Percentiles rank a stretch among this genome's conserved stretches.
phyloP scores from a whole-genome alignment of 2,113 vertebrate species.

The Tylochromis polylepis region DNA sequence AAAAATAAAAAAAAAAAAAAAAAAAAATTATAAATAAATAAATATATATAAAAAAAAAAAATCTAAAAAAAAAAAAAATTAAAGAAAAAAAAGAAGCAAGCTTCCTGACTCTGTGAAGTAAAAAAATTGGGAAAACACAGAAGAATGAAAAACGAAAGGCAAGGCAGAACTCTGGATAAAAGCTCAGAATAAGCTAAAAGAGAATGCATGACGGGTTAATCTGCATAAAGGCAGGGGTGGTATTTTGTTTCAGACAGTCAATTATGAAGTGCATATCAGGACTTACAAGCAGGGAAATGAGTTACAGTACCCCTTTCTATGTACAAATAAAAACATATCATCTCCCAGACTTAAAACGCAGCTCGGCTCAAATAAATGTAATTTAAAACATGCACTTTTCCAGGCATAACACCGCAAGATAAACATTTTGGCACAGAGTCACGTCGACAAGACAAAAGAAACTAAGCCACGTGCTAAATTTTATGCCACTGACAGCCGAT shows the following conservation, averaged over 20 bases:
- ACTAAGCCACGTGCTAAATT: slow-evolving; percentile 4
- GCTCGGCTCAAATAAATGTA: slow-evolving; percentile 20
- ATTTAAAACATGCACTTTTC: slow-evolving; percentile 19
- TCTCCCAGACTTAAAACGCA: neutral
- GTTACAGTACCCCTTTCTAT: slow-evolving; percentile 19
- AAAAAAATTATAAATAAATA: neutral
- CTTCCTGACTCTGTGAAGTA: neutral
- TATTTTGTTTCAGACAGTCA: slow-evolving; percentile 39
- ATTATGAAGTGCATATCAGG: slow-evolving; percentile 27
- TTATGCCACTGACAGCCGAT: slow-evolving; percentile 23
- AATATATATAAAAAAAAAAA: too few relatives aligned
- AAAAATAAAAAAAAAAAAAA: too few relatives aligned
- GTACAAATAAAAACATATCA: slow-evolving; percentile 46
- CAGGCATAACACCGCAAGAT: slow-evolving; percentile 19
- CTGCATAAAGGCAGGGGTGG: slow-evolving; percentile 3
- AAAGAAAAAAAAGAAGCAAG: neutral
- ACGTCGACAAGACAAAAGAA: slow-evolving; percentile 10
- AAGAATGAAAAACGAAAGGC: neutral
- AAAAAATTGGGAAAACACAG: neutral
- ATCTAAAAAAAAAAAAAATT: neutral
- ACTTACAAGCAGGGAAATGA: slow-evolving; percentile 37
- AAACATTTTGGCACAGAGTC: slow-evolving; percentile 41
- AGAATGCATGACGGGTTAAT: neutral
- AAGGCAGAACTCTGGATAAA: neutral
- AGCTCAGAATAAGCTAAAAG: neutral